phyloP scores from a whole-genome alignment of 2,888 invertebrate genomes.

The Drosophila quinaria region DNA sequence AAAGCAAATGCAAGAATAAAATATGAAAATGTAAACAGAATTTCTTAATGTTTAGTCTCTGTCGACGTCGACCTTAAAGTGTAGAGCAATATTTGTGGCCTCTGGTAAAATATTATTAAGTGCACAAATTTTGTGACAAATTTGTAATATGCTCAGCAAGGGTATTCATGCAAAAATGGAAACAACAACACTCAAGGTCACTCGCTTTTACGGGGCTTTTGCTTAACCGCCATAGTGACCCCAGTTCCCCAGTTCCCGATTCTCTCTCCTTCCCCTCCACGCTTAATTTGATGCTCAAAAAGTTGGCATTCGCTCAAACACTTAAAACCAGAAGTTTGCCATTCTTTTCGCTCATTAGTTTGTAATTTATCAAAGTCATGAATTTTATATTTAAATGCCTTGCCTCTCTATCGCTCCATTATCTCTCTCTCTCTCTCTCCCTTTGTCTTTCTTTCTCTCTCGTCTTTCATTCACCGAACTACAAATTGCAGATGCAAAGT shows the following conservation, averaged over 20 bases:
- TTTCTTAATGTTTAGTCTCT: too few species aligned
- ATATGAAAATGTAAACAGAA: too few species aligned
- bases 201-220: neutral
- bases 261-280: neutral
- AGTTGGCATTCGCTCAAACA: slow-evolving; percentile 52
- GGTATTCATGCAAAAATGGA: neutral
- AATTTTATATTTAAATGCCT: slow-evolving; percentile 62
- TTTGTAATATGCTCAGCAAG: neutral
- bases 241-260: too few species aligned
- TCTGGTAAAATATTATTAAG: neutral
- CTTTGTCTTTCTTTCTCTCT: neutral
- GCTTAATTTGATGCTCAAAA: slow-evolving; percentile 48
- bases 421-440: neutral
- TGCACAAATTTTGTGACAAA: neutral
- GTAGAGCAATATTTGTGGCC: too few species aligned
- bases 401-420: neutral
- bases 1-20: too few species aligned
- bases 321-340: slow-evolving; percentile 69
- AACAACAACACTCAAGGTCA: slow-evolving; percentile 4
- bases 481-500: slow-evolving; percentile 67
- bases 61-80: too few species aligned
- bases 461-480: slow-evolving; percentile 24
- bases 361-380: slow-evolving; percentile 81
- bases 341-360: slow-evolving; percentile 77
- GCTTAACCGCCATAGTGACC: neutral